Evolutionary conservation across 92 coral and sea anemone genomes (phyloP).

Genomic region (Epizoanthus rinbou): DNA sequence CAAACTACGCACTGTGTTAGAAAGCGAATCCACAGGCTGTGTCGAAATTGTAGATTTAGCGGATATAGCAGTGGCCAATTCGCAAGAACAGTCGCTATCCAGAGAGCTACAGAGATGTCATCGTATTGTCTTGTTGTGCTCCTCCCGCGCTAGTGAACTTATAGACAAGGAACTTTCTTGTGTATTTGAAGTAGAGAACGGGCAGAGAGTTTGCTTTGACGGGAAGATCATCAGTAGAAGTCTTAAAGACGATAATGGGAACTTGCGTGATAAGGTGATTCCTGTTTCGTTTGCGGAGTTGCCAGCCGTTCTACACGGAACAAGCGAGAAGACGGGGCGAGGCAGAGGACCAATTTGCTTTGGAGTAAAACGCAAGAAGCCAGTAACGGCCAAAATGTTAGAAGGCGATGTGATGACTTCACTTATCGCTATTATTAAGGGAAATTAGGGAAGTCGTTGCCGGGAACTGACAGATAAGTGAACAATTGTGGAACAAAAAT

Average conservation of each 20-base stretch:
- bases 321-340: constrained; percentile 35
- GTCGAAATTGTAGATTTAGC: constrained; percentile 64
- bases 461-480: not conserved
- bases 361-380: constrained; percentile 59
- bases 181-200: constrained; percentile 58
- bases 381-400: constrained; percentile 67
- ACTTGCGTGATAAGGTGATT: constrained; percentile 61
- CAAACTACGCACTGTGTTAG: constrained; percentile 75
- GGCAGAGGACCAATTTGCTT: constrained; percentile 65
- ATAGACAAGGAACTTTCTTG: constrained; percentile 71
- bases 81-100: constrained; percentile 39
- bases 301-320: constrained; percentile 59
- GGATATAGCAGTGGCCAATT: constrained; percentile 53
- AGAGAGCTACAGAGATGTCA: constrained; percentile 60
- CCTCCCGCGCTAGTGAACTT: constrained; percentile 64
- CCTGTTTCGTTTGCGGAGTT: constrained; percentile 80
- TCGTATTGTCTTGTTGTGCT: constrained; percentile 65
- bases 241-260: constrained; percentile 60
- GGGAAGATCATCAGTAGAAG: constrained; percentile 62
- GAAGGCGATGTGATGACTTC: constrained; percentile 71
- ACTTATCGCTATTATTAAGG: constrained; percentile 68
- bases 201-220: constrained; percentile 68
- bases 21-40: constrained; percentile 66
- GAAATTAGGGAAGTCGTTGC: constrained; percentile 5
- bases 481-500: not conserved